Base-by-base conservation (phyloP, 2,797 vertebrate genomes). In the Nannoperca australis region DNA sequence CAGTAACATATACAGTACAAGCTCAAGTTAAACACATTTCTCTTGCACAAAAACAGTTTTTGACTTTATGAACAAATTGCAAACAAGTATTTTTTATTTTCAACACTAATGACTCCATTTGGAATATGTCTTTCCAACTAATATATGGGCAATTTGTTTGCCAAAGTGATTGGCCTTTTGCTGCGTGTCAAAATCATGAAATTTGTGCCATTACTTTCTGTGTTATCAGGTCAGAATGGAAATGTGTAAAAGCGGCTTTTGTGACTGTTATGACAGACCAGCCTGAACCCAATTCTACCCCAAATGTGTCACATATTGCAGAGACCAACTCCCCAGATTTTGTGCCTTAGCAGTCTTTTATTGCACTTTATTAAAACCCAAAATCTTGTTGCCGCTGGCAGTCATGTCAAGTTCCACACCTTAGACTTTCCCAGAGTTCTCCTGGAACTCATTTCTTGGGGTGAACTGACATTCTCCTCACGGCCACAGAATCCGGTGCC, bases 221-320 rank as follows among this genome's bases (percentile, higher is more conserved):
- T 22, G 2, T 3, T 3, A 5, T 22, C 2, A 42, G 8, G 22
- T 47, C 45, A 53, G 30, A 73, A 44, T 34, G 30, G 7, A 61
- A 42, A 59, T 20, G n/a, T n/a, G 3, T 47, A 1, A 20, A 45
- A 51, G 4, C 40, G 47, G 15, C 12, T 34, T 56, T 38, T 34
- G 20, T 32, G 18, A 60, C 36, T 10, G 36, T 38, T 38, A 10
- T 38, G 36, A 38, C 32, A n/a, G 14, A 40, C 3, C 1, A 64
- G 24, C 13, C 15, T 30, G 36, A 71, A 55, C 12, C 22, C 22
- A 80, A 61, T 80, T 64, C 47, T 70, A 76, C 59, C 9, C 5
- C 18, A 71, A 40, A 65, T 32, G 15, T 50, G 45, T 63, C 49
- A 50, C 7, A 17, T 27, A 32, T 70, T 34, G 22, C 38, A 18